Conservation (phyloP, 2,113 vertebrate genomes). For the Sarotherodon lohbergeri region DNA sequence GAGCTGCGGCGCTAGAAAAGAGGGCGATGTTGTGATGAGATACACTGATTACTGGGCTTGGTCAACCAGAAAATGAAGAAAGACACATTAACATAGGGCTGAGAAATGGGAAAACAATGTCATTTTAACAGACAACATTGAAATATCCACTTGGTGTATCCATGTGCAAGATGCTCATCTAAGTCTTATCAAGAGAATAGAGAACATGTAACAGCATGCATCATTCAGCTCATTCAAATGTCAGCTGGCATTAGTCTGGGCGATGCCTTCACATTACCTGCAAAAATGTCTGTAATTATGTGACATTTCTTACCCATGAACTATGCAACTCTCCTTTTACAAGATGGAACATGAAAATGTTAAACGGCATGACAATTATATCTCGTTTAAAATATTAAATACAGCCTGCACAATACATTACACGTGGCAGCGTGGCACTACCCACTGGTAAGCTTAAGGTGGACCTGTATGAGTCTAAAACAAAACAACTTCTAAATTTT, state of each 20-base stretch:
- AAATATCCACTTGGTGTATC: slow-evolving; percentile 31
- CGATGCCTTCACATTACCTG: neutral
- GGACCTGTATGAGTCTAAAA: neutral
- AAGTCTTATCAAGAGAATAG: neutral
- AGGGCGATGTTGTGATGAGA: slow-evolving; percentile 63
- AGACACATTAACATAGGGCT: slow-evolving; percentile 67
- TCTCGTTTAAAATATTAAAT: neutral
- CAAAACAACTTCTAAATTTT: neutral
- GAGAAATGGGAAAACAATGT: slow-evolving; percentile 62
- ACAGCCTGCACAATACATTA: neutral
- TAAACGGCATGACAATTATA: neutral
- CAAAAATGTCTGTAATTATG: neutral
- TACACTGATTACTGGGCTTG: slow-evolving; percentile 64
- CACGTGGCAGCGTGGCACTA: neutral
- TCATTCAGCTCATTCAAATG: slow-evolving; percentile 6
- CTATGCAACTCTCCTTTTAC: neutral
- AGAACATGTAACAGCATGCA: neutral
- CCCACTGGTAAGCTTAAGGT: neutral
- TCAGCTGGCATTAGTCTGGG: neutral
- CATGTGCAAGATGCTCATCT: slow-evolving; percentile 13
- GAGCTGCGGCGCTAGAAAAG: slow-evolving; percentile 43
- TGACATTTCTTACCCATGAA: neutral
- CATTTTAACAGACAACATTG: slow-evolving; percentile 47
- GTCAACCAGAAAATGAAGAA: slow-evolving; percentile 74
- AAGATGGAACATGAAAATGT: neutral